A percentile compares a stretch with the other conserved stretches of the same genome.
These are phyloP conservation scores for Sander vitreus DNA, from an alignment of 2,113 vertebrate species.

Conservation along the genomic window DNA sequence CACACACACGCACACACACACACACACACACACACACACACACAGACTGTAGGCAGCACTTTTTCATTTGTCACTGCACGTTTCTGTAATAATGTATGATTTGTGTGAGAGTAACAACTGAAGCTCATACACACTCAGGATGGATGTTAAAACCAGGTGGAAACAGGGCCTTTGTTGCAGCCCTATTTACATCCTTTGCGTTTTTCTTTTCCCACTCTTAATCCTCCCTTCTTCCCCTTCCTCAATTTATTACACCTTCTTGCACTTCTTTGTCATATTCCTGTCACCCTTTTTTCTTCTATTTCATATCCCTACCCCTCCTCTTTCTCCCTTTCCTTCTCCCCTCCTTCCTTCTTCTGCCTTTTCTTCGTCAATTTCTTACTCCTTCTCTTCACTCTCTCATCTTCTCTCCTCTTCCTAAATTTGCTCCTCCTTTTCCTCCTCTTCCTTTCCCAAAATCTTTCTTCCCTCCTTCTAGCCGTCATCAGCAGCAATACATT, in stretches of 20 bases:
- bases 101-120: no score
- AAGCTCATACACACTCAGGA: no score
- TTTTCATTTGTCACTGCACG: no score
- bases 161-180: no score
- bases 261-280: not conserved
- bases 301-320: not conserved
- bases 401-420: not conserved
- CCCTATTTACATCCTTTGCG: no score
- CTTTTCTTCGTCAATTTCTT: not conserved
- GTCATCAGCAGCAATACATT: conserved; percentile 22
- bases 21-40: no score
- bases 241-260: not conserved
- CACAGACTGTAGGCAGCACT: no score
- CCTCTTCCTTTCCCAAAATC: not conserved
- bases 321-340: not conserved
- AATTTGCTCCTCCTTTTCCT: not conserved
- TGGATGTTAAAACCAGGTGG: no score
- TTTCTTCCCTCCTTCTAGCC: not conserved
- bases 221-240: not conserved
- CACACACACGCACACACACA: no score
- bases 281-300: not conserved
- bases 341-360: not conserved
- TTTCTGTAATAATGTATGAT: no score
- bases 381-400: not conserved
- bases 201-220: not conserved